These are phyloP conservation scores for Ormyrus rosae DNA, from an alignment of 2,888 invertebrate genomes.

Conservation along the genomic window DNA sequence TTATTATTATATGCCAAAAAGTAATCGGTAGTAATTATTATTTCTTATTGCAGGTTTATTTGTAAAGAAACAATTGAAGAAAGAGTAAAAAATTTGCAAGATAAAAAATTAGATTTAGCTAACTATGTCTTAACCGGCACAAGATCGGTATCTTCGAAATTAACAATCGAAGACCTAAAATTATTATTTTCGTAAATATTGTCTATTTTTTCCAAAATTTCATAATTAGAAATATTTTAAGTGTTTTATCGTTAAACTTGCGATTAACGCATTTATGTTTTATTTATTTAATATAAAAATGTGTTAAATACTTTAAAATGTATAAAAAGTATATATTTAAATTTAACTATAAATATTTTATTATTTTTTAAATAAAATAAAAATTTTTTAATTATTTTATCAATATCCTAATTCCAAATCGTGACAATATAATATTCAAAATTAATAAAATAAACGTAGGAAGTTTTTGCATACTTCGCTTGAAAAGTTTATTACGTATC, in stretches of 20 bases:
- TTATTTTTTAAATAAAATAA: too few relatives aligned
- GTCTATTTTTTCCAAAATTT: conserved; percentile 14
- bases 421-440: too few relatives aligned
- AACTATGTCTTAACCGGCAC: conserved; percentile 86
- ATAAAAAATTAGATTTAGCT: conserved; percentile 87
- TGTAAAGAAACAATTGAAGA: conserved; percentile 92
- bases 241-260: conserved; percentile 6
- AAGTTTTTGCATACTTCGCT: too few relatives aligned
- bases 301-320: too few relatives aligned
- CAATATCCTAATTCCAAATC: too few relatives aligned
- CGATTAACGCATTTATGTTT: too few relatives aligned
- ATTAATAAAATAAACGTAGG: too few relatives aligned
- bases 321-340: too few relatives aligned
- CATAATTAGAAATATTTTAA: conserved; percentile 13
- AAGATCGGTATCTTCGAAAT: conserved; percentile 81
- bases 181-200: conserved; percentile 78
- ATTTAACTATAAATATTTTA: too few relatives aligned
- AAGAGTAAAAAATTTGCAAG: conserved; percentile 87
- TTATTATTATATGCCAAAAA: conserved; percentile 1
- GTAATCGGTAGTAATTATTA: neutral
- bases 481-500: too few relatives aligned
- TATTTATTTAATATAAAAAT: too few relatives aligned
- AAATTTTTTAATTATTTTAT: too few relatives aligned
- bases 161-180: conserved; percentile 88
- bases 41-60: conserved; percentile 81